A percentile compares a stretch with the other conserved stretches of the same genome.
Conservation (phyloP, 2,797 vertebrate genomes). For the Gallirallus australis region DNA sequence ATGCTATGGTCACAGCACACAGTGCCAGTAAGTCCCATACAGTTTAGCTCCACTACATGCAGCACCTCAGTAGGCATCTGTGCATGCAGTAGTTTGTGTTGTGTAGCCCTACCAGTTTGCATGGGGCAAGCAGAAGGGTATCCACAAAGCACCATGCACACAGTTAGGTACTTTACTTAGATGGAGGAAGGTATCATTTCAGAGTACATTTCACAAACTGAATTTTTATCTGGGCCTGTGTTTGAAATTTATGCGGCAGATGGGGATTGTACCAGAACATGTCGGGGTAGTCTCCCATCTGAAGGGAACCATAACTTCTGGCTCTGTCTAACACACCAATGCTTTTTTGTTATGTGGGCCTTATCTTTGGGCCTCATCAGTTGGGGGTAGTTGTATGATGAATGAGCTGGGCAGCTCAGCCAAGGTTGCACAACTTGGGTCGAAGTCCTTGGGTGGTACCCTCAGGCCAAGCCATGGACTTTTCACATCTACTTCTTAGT, state of each 20-base stretch:
- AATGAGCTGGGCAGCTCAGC: accelerated
- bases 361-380: accelerated
- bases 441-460: background rate
- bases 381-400: accelerated
- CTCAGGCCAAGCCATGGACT: background rate
- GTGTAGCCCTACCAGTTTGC: background rate
- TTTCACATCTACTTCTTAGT: background rate
- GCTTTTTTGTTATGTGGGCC: background rate
- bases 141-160: background rate
- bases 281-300: background rate
- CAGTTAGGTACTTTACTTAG: background rate
- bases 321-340: background rate
- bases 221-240: background rate
- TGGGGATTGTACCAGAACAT: background rate
- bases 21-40: background rate
- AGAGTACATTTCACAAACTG: background rate
- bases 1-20: accelerated
- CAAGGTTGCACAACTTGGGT: accelerated
- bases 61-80: background rate
- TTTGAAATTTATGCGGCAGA: background rate
- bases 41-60: background rate
- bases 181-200: background rate
- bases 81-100: too few species aligned
- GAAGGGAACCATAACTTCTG: background rate
- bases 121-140: background rate